These are phyloP conservation scores for Synergus japonicus DNA, from an alignment of 2,888 invertebrate species.

Conservation along the genomic window DNA sequence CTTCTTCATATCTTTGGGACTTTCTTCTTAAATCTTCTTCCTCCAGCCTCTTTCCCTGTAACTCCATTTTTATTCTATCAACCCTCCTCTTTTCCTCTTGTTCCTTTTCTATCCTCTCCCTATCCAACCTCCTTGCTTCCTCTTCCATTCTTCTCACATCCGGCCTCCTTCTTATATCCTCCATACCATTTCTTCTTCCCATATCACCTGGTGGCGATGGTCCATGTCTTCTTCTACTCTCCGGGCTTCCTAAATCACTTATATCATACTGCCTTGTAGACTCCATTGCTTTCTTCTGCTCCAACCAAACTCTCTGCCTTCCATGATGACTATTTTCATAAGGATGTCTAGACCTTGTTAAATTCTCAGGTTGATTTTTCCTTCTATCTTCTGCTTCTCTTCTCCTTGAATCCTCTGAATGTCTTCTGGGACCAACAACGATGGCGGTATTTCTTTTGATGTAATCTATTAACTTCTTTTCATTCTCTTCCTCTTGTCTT, in stretches of 20 bases:
- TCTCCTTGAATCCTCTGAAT: not conserved
- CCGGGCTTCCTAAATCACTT: constrained; percentile 45
- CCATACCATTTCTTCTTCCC: constrained; percentile 43
- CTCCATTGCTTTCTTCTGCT: constrained; percentile 53
- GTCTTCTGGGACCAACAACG: not conserved
- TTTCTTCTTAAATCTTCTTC: constrained; percentile 26
- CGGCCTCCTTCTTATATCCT: constrained; percentile 38
- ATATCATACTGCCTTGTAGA: constrained; percentile 54
- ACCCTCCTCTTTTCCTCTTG: constrained; percentile 52
- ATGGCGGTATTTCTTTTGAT: constrained; percentile 54
- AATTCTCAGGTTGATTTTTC: constrained; percentile 31
- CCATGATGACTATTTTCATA: not conserved
- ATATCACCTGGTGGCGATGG: constrained; percentile 61
- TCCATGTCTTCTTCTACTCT: constrained; percentile 56
- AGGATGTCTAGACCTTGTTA: not conserved
- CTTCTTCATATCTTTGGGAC: constrained; percentile 48
- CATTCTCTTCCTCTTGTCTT: constrained; percentile 30
- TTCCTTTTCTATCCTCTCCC: constrained; percentile 46
- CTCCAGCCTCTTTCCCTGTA: constrained; percentile 9
- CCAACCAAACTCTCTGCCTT: constrained; percentile 31
- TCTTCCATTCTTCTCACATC: constrained; percentile 28
- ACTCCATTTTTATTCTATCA: constrained; percentile 55
- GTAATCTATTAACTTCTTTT: constrained; percentile 51
- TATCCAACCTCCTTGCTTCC: not conserved
- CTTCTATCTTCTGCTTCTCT: constrained; percentile 3